A percentile compares a stretch with the other conserved stretches of the same genome.
Evolutionary conservation across 2,797 vertebrate genomes (phyloP).

Genomic region (Amblyraja radiata): DNA sequence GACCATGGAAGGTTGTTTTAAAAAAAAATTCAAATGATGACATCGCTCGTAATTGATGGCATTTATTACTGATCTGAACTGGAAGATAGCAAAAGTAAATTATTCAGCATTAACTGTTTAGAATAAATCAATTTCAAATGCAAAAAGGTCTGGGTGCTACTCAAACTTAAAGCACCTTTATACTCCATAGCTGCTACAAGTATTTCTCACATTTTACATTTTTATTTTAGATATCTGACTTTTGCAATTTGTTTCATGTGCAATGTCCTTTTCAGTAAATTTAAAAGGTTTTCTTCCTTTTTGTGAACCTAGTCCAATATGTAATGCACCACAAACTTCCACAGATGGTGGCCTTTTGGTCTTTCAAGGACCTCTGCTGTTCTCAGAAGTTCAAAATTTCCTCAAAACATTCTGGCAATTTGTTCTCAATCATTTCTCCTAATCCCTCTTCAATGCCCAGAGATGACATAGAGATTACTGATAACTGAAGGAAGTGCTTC

Average conservation of each 20-base stretch:
- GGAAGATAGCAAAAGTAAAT: too few species aligned
- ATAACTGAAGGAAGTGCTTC: background rate
- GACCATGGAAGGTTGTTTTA: too few species aligned
- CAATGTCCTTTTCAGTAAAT: background rate
- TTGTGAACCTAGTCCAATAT: background rate
- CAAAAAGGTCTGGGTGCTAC: too few species aligned
- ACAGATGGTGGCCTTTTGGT: background rate
- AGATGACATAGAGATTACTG: background rate
- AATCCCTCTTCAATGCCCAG: background rate
- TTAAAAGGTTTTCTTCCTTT: background rate
- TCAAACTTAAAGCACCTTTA: too few species aligned
- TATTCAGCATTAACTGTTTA: too few species aligned
- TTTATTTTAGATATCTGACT: too few species aligned
- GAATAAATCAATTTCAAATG: too few species aligned
- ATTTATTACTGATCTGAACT: too few species aligned
- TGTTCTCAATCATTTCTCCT: background rate
- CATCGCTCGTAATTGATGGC: too few species aligned
- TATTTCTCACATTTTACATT: too few species aligned
- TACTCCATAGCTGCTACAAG: too few species aligned
- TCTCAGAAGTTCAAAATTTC: background rate
- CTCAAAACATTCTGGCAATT: background rate
- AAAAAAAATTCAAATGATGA: too few species aligned
- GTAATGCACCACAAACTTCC: background rate
- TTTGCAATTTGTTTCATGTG: background rate
- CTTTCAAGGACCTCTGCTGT: background rate